A percentile compares a stretch with the other conserved stretches of the same genome.
Evolutionary conservation across 1,140 invertebrate species (phyloP).

Genomic region (Caenorhabditis elegans): WBcel235 BX284603.4:10163501-10164000

Average conservation of each 20-base stretch:
- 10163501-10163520: too few relatives aligned
- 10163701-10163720: slow-evolving; percentile 60
- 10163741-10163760: slow-evolving; percentile 52
- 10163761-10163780: slow-evolving; percentile 56
- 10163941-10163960: slow-evolving; percentile 40
- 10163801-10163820: slow-evolving; percentile 1
- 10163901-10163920: not conserved
- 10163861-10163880: not conserved
- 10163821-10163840: too few relatives aligned
- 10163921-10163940: slow-evolving; percentile 40
- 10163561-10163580: slow-evolving; percentile 21
- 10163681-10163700: slow-evolving; percentile 54
- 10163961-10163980: slow-evolving; percentile 59
- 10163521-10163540: too few relatives aligned
- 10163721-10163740: slow-evolving; percentile 53
- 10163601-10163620: slow-evolving; percentile 43
- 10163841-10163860: too few relatives aligned
- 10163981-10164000: slow-evolving; percentile 54
- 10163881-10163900: slow-evolving; percentile 24
- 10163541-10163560: too few relatives aligned
- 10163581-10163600: slow-evolving; percentile 49
- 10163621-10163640: slow-evolving; percentile 34
- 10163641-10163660: slow-evolving; percentile 50
- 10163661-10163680: slow-evolving; percentile 51
- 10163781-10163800: slow-evolving; percentile 55